Base-by-base conservation (phyloP, 2,113 vertebrate genomes). In the Gobius niger region DNA sequence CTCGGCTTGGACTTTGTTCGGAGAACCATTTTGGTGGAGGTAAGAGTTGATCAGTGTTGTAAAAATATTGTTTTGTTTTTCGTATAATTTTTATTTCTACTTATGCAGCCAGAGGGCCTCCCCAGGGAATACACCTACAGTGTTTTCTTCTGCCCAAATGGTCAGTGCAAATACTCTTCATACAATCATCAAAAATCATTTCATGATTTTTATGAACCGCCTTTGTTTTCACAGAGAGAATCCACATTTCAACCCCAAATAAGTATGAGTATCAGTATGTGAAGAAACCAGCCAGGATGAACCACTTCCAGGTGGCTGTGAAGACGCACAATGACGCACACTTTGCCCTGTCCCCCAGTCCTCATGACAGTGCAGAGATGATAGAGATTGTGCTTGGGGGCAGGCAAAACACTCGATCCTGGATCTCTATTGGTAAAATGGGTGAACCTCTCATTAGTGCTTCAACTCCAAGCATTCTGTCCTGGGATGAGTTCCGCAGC, bases 221-320 rank as follows among this genome's bases (percentile, higher is more conserved):
- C 5, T n/a, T 77, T 54, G 59, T 15, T 0, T 84, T 72, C 61
- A 78, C 88, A 98, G 96, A 98, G 94, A 95, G 95, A 91, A 96
- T 97, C 59, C 96, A 98, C 87, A 95, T 98, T 90, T 97, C 96
- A 77, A 98, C 95, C 0, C 96, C 96, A 15, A 98, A 97, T 89
- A 97, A 98, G 16, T 98, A 97, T 0, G 96, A 98, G 81, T 98
- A 97, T 88, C 96, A 98, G 72, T 98, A 98, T 15, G 83, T 97
- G 82, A 96, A 94, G 89, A 95, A 94, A 66, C 96, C 95, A 0
- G 90, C 89, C 71, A 88, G 83, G 81, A 94, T 96, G 92, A 93
- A 80, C 0, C 91, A 91, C 73, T 95, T 98, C 61, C 93, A 94
- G 51, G 85, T 96, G 19, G 91, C 95, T 0, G 94, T 97, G 69